Conservation (phyloP, 1,140 invertebrate genomes). For the Meloidogyne hapla region DNA sequence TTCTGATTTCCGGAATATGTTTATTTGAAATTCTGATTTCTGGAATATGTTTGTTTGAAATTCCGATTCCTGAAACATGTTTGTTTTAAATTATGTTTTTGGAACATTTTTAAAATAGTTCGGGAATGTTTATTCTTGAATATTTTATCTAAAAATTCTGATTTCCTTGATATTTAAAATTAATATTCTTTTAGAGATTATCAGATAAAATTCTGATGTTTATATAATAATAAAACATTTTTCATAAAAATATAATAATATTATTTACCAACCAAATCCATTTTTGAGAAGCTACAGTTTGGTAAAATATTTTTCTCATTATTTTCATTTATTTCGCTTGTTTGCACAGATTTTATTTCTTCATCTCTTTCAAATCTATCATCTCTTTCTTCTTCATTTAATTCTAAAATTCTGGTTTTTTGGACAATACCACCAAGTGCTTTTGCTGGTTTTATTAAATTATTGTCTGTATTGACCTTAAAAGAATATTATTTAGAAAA, state of each 20-base stretch:
- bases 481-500: not conserved
- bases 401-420: constrained; percentile 10
- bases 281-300: constrained; percentile 18
- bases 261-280: constrained; percentile 25
- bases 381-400: constrained; percentile 6
- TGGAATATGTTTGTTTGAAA: too few relatives aligned
- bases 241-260: not conserved
- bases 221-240: not conserved
- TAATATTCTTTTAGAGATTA: too few relatives aligned
- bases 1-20: too few relatives aligned
- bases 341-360: not conserved
- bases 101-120: too few relatives aligned
- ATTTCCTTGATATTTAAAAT: too few relatives aligned
- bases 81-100: too few relatives aligned
- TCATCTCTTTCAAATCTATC: constrained; percentile 9
- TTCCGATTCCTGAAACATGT: too few relatives aligned
- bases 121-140: too few relatives aligned
- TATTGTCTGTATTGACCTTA: constrained; percentile 8
- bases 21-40: too few relatives aligned
- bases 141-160: too few relatives aligned
- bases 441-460: constrained; percentile 10
- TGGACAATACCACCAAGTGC: not conserved
- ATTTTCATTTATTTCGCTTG: not conserved
- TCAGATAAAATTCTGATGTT: too few relatives aligned
- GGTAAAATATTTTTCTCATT: not conserved